These are phyloP conservation scores for Caenorhabditis sp. DNA, from an alignment of 2,888 invertebrate genomes.

Conservation along the genomic window DNA sequence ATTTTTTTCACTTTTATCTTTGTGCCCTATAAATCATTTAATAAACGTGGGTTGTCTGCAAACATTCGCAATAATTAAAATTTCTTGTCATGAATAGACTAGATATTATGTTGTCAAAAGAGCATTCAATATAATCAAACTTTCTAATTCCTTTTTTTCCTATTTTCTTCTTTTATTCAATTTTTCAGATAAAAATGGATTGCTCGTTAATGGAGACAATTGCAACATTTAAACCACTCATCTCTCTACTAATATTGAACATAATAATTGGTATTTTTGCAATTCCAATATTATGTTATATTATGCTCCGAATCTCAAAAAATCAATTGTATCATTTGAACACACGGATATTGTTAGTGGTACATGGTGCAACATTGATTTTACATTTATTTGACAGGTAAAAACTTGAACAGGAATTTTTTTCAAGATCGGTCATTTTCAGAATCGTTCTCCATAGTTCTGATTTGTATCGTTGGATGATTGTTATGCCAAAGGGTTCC, in stretches of 20 bases:
- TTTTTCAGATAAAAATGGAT: slow-evolving; percentile 1
- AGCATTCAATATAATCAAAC: too few relatives aligned
- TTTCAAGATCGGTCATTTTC: neutral
- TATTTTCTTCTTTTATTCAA: too few relatives aligned
- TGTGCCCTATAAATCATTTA: too few relatives aligned
- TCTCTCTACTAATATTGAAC: neutral
- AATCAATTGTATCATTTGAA: slow-evolving; percentile 18
- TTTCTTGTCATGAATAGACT: too few relatives aligned
- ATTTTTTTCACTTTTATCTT: too few relatives aligned
- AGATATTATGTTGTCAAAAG: too few relatives aligned
- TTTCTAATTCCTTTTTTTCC: too few relatives aligned
- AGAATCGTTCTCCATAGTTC: slow-evolving; percentile 13
- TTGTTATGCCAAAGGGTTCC: slow-evolving; percentile 9
- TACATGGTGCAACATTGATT: slow-evolving; percentile 9
- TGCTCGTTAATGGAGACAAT: slow-evolving; percentile 12
- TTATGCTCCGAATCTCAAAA: slow-evolving; percentile 6
- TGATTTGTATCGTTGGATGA: slow-evolving; percentile 15
- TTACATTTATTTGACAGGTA: slow-evolving; percentile 16
- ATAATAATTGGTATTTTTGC: slow-evolving; percentile 1
- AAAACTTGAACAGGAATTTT: neutral
- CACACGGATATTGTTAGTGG: slow-evolving; percentile 12
- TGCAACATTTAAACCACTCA: slow-evolving; percentile 7
- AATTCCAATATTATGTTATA: slow-evolving; percentile 5
- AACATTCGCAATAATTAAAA: too few relatives aligned
- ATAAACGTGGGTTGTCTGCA: too few relatives aligned